Conservation (phyloP, 2,113 vertebrate genomes). For the Petroica traversi region DNA sequence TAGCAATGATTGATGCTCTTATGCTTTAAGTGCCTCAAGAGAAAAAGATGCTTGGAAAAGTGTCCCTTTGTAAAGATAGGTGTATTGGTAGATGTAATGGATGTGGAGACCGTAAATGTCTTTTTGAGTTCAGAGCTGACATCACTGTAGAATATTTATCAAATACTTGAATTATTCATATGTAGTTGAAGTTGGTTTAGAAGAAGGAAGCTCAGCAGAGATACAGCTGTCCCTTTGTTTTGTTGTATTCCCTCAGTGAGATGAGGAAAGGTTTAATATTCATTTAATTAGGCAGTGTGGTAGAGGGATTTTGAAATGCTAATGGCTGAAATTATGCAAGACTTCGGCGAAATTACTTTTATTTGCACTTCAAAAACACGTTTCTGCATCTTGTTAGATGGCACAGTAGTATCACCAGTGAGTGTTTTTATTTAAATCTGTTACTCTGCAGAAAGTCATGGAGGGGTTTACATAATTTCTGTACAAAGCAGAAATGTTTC, state of each 20-base stretch:
- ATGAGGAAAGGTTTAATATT: constrained; percentile 62
- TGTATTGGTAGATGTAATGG: neutral
- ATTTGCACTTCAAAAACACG: constrained; percentile 29
- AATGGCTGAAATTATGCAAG: constrained; percentile 50
- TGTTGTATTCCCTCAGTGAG: constrained; percentile 18
- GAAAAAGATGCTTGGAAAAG: neutral
- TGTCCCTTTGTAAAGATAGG: neutral
- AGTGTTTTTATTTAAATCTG: neutral
- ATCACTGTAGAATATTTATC: constrained; percentile 2
- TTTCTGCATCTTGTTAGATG: neutral
- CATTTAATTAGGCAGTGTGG: constrained; percentile 45
- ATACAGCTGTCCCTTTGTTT: constrained; percentile 64
- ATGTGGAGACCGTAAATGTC: neutral
- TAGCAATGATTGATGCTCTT: neutral
- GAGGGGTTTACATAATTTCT: neutral
- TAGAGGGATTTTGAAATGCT: constrained; percentile 60
- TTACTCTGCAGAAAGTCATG: neutral
- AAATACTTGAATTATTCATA: constrained; percentile 48
- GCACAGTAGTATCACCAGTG: neutral
- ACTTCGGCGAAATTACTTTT: constrained; percentile 38
- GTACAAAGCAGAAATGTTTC: neutral
- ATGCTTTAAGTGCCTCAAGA: neutral
- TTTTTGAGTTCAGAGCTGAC: neutral
- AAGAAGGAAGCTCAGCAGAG: constrained; percentile 33
- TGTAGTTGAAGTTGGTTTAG: constrained; percentile 14